Conservation (phyloP, 2,797 vertebrate genomes). For the Agapornis canus region DNA sequence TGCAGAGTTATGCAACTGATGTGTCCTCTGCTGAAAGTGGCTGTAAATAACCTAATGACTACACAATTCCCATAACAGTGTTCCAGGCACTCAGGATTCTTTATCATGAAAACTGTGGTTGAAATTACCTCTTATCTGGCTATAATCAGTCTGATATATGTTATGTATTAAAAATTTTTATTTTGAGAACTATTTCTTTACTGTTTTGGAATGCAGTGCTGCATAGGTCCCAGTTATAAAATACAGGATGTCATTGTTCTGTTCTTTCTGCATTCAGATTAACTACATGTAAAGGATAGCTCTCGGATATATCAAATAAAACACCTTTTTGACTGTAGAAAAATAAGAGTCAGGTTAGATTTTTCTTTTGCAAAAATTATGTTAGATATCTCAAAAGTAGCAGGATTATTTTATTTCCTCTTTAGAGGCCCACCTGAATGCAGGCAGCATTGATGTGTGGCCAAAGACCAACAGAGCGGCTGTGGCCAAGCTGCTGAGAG, state of each 20-base stretch:
- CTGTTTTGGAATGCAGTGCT: not conserved
- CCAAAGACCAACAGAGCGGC: not conserved
- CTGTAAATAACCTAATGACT: not conserved
- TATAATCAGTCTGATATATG: not conserved
- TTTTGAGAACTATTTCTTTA: not conserved
- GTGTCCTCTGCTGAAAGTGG: not conserved
- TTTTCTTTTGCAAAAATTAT: not conserved
- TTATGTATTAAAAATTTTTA: not conserved
- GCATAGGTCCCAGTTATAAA: not conserved
- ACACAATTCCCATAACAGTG: not conserved
- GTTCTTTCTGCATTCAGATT: not conserved
- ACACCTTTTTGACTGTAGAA: not conserved
- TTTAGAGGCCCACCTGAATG: not conserved
- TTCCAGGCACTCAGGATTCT: not conserved
- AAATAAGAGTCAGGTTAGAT: not conserved
- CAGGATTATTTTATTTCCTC: not conserved
- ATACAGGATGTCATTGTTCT: not conserved
- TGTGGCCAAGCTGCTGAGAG: not conserved
- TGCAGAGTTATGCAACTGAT: not conserved
- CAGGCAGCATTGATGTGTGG: not conserved
- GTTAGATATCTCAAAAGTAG: not conserved
- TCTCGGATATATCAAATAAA: not conserved
- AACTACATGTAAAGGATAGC: not conserved
- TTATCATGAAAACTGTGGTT: not conserved
- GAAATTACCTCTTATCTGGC: not conserved